A percentile compares a stretch with the other conserved stretches of the same genome.
These are phyloP conservation scores for Anguilla megastoma DNA, from an alignment of 2,797 vertebrate genomes.

Conservation along the genomic window DNA sequence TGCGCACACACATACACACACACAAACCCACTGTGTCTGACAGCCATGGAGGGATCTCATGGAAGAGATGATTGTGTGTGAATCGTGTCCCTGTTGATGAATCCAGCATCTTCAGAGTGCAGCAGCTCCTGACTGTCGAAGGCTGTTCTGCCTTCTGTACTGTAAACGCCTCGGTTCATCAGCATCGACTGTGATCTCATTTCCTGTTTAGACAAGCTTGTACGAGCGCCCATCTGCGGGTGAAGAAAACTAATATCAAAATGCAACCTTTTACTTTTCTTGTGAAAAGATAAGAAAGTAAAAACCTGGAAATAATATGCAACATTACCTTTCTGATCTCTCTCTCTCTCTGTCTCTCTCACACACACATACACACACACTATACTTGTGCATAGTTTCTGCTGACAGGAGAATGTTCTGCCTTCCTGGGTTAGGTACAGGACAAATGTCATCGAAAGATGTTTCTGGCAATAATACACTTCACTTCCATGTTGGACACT, in stretches of 20 bases:
- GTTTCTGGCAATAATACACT: background rate
- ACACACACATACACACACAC: background rate
- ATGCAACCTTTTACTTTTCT: background rate
- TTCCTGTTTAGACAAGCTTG: background rate
- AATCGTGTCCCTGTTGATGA: background rate
- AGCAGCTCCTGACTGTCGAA: background rate
- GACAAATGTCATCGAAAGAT: background rate
- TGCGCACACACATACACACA: background rate
- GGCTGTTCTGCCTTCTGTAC: background rate
- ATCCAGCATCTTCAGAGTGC: background rate
- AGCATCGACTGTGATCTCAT: background rate
- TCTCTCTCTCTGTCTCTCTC: background rate
- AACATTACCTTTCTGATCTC: background rate
- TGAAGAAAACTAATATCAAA: background rate
- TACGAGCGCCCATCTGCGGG: background rate
- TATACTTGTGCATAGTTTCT: background rate
- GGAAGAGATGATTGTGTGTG: background rate
- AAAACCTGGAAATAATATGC: background rate
- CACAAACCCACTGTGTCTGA: background rate
- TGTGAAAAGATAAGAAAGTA: background rate
- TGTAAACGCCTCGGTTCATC: background rate
- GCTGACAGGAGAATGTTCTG: background rate
- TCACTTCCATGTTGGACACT: background rate
- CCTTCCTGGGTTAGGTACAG: too few relatives aligned
- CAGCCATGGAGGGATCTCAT: background rate